phyloP scores from a whole-genome alignment of 1,140 invertebrate genomes.

The Hormaphis cornu region DNA sequence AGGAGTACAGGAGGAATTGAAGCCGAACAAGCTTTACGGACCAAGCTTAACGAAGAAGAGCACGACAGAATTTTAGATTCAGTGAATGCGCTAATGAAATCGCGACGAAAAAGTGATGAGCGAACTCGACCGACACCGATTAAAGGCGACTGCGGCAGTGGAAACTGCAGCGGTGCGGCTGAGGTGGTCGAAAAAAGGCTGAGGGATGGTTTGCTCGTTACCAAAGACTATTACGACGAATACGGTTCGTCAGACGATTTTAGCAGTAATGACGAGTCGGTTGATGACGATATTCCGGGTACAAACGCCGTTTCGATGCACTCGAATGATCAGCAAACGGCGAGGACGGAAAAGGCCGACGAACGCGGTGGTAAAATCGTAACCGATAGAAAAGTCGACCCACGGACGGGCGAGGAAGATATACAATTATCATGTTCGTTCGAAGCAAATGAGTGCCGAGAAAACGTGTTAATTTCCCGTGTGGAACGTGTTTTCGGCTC shows the following conservation, averaged over 20 bases:
- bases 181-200: background rate
- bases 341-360: too few relatives aligned
- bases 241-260: constrained; percentile 7
- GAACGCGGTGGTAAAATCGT: too few relatives aligned
- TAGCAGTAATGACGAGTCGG: background rate
- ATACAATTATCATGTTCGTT: too few relatives aligned
- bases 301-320: background rate
- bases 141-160: background rate
- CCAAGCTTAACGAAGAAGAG: constrained; percentile 34
- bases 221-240: constrained; percentile 12
- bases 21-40: constrained; percentile 34
- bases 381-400: too few relatives aligned
- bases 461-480: too few relatives aligned
- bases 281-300: background rate
- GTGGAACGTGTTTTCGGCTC: too few relatives aligned
- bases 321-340: background rate
- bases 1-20: constrained; percentile 36
- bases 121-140: background rate
- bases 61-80: constrained; percentile 35
- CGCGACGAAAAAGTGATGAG: background rate
- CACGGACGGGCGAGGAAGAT: too few relatives aligned
- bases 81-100: constrained; percentile 19
- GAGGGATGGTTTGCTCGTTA: background rate
- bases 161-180: too few relatives aligned
- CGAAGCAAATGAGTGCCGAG: too few relatives aligned